Evolutionary conservation across 1,140 invertebrate species (phyloP).

Genomic region (Parasteatoda tepidariorum): DNA sequence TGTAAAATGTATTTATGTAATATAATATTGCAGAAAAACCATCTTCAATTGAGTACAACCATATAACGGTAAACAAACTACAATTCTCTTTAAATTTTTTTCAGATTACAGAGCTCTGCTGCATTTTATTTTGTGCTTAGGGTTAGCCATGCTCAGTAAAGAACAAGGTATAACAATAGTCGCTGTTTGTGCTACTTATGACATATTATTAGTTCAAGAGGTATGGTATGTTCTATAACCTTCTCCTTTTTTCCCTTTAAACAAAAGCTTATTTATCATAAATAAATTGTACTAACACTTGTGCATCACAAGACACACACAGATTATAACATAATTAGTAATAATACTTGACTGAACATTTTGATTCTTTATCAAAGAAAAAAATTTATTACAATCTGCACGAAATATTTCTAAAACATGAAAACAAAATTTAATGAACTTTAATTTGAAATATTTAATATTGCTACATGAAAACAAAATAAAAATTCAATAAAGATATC

Average conservation of each 20-base stretch:
- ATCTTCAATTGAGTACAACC: neutral
- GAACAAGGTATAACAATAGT: constrained; percentile 97
- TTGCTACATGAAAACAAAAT: too few relatives aligned
- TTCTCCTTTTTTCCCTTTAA: too few relatives aligned
- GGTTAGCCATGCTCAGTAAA: constrained; percentile 91
- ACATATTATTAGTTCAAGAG: constrained; percentile 72
- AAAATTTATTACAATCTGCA: neutral
- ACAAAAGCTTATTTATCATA: neutral
- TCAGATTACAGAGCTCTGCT: constrained; percentile 78
- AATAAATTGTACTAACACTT: neutral
- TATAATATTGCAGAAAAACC: neutral
- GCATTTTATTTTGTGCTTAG: constrained; percentile 79
- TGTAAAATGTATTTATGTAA: neutral
- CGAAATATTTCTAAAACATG: neutral
- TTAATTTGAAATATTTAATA: too few relatives aligned
- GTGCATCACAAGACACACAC: neutral
- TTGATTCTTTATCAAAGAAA: neutral
- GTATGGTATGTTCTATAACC: too few relatives aligned
- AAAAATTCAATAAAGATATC: too few relatives aligned
- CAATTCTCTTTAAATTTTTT: neutral
- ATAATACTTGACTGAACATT: neutral
- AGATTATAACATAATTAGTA: neutral
- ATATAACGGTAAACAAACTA: neutral
- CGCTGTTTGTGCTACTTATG: constrained; percentile 91
- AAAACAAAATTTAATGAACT: too few relatives aligned